A percentile compares a stretch with the other conserved stretches of the same genome.
These are phyloP conservation scores for Ctenochaetus hawaiiensis DNA, from an alignment of 2,797 vertebrate species.

Conservation along the genomic window DNA sequence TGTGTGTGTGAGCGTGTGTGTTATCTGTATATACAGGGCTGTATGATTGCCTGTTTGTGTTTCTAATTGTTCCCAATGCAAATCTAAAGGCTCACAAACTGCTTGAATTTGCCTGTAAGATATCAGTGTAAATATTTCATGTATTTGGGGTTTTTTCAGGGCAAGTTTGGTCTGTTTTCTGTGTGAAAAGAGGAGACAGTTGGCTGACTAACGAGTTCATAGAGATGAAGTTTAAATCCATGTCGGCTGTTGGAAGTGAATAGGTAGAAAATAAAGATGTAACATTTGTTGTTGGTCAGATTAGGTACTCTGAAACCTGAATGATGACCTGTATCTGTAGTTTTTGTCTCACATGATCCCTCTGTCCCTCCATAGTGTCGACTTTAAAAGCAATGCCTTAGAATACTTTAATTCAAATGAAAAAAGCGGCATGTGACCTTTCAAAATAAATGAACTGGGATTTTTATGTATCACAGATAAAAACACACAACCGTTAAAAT, in stretches of 20 bases:
- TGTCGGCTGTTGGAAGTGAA: slow-evolving; percentile 20
- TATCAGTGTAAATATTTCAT: slow-evolving; percentile 64
- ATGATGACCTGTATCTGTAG: slow-evolving; percentile 58
- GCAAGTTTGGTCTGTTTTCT: slow-evolving; percentile 32
- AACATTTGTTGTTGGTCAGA: slow-evolving; percentile 53
- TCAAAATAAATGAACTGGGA: slow-evolving; percentile 1
- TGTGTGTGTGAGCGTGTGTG: slow-evolving; percentile 14
- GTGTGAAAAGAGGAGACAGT: neutral
- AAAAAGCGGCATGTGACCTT: slow-evolving; percentile 22
- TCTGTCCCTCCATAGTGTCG: slow-evolving; percentile 28
- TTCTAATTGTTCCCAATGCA: slow-evolving; percentile 38
- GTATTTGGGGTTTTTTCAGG: slow-evolving; percentile 25
- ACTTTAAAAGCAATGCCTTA: slow-evolving; percentile 53
- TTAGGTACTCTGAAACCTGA: slow-evolving; percentile 52
- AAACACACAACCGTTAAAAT: too few species aligned
- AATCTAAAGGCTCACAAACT: slow-evolving; percentile 48
- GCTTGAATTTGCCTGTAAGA: slow-evolving; percentile 53
- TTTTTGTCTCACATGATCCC: slow-evolving; percentile 7
- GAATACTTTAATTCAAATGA: slow-evolving; percentile 42
- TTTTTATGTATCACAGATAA: neutral
- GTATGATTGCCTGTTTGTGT: slow-evolving; percentile 57
- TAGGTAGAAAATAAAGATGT: slow-evolving; percentile 26
- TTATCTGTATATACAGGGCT: slow-evolving; percentile 37
- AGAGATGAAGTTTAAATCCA: slow-evolving; percentile 12
- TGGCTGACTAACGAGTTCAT: neutral